Evolutionary conservation across 2,797 vertebrate genomes (phyloP).

Genomic region (Vireo griseus): DNA sequence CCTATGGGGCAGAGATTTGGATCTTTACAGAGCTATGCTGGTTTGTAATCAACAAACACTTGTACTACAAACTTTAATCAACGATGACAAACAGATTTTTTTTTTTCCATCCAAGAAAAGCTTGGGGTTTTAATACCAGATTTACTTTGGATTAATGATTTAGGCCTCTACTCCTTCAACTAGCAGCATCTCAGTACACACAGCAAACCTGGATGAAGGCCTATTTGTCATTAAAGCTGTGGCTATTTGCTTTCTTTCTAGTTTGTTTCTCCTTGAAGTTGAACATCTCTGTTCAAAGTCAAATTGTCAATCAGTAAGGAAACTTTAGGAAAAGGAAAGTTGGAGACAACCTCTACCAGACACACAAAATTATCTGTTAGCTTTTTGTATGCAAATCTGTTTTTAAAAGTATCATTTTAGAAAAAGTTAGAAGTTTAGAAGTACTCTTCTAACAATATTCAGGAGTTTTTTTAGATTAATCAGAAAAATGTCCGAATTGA

Average conservation of each 20-base stretch:
- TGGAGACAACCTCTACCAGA: background rate
- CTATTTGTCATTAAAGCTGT: background rate
- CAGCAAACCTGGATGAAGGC: background rate
- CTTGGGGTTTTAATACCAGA: background rate
- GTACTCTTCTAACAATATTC: background rate
- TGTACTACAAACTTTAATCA: background rate
- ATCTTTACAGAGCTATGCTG: background rate
- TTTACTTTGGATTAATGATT: constrained; percentile 1
- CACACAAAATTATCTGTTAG: background rate
- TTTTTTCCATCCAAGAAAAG: background rate
- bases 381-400: background rate
- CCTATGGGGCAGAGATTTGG: background rate
- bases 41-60: background rate
- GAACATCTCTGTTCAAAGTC: background rate
- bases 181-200: background rate
- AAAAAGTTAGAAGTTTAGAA: background rate
- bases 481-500: background rate
- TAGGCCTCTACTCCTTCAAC: background rate
- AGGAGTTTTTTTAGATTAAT: background rate
- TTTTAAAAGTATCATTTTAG: background rate
- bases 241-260: background rate
- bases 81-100: background rate
- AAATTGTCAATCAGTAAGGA: background rate
- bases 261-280: background rate
- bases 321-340: background rate